phyloP scores from a whole-genome alignment of 1,140 invertebrate genomes.

The Augochlora pura region DNA sequence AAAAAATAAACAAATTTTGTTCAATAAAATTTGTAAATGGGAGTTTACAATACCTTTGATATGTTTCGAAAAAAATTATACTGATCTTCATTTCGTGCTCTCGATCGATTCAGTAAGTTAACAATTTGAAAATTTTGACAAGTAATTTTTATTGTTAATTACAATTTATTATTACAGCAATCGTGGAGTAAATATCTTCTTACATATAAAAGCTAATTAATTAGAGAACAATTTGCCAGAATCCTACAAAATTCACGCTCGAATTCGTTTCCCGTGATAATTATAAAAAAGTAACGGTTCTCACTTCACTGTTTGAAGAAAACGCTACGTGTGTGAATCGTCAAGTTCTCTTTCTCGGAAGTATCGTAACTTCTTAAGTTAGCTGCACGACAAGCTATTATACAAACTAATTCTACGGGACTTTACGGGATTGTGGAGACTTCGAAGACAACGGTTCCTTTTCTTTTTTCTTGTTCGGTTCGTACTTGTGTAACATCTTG shows the following conservation, averaged over 20 bases:
- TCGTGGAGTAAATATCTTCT: conserved; percentile 39
- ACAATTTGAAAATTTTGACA: conserved; percentile 7
- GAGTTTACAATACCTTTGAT: not conserved
- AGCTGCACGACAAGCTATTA: conserved; percentile 9
- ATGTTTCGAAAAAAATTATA: not conserved
- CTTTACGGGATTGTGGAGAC: conserved; percentile 12
- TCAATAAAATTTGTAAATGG: conserved; percentile 30
- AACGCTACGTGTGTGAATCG: conserved; percentile 11
- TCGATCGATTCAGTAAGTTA: not conserved
- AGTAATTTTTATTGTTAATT: conserved; percentile 49
- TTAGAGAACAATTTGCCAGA: conserved; percentile 40
- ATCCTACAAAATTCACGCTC: conserved; percentile 33
- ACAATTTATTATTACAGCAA: conserved; percentile 40
- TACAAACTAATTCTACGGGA: not conserved
- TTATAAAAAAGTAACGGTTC: conserved; percentile 46
- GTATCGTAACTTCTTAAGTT: not conserved
- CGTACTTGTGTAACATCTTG: conserved; percentile 3
- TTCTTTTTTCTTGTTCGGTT: not conserved
- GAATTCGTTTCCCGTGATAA: conserved; percentile 15
- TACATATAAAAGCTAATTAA: conserved; percentile 56
- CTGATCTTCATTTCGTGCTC: not conserved
- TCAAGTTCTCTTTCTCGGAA: not conserved
- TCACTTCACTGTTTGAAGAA: conserved; percentile 9
- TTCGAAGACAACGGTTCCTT: conserved; percentile 18
- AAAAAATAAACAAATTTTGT: conserved; percentile 10